Base-by-base conservation (phyloP, 2,797 vertebrate species). In the Artibeus lituratus region DNA sequence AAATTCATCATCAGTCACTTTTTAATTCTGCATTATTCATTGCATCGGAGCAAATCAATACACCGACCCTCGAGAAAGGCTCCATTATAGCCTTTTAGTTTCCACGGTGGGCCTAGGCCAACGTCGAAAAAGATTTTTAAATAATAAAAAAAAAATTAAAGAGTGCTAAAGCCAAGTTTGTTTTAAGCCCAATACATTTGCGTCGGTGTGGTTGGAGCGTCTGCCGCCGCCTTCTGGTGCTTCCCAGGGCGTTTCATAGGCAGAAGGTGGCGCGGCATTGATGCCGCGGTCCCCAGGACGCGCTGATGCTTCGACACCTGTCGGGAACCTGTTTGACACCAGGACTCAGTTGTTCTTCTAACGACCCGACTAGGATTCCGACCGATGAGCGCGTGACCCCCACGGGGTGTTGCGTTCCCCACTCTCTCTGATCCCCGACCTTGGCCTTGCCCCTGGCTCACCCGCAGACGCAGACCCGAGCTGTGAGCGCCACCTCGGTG, bases 1-100 rank as follows among this genome's bases (percentile, higher is more conserved):
- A 57, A 80, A 91, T 62, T n/a, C 32, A 44, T 42, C 14, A 10
- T 11, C 57, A 16, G 15, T 55, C 42, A 72, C 59, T 73, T 69
- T 78, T 67, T 62, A 19, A 29, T 53, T 81, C 81, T 93, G 76
- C 91, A 82, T 87, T 94, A 65, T 73, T 90, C 18, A 87, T 49
- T 77, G 32, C 26, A 2, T 73, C 49, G 77, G 32, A 86, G 74
- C 21, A 82, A 93, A 90, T 96, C 67, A 59, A 35, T 93, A 55
- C n/a, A 90, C 9, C 88, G 81, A 51, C 47, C 32, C 22, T 51
- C 5, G 24, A 78, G 59, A 91, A 90, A 77, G 74, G 2, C 37
- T 81, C 14, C 29, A 72, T 81, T 42, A 37, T 62, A 77, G 19
- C 37, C 81, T 94, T 91, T 77, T 21, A 4, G n/a, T 82, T 84